Evolutionary conservation across 1,140 invertebrate genomes (phyloP).

Genomic region (Drosophila suzukii): DNA sequence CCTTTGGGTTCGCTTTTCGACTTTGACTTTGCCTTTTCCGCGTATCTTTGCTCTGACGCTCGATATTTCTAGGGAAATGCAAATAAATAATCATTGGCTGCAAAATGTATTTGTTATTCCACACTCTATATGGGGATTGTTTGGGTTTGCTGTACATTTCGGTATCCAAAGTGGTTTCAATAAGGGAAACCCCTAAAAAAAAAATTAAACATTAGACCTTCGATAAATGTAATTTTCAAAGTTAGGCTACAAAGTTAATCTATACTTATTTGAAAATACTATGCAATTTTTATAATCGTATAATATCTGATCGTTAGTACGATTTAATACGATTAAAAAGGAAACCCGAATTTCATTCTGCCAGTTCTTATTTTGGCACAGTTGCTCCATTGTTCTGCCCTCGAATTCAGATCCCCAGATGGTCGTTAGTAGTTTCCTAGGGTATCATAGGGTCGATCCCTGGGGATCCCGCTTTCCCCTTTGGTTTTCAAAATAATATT

Average conservation of each 20-base stretch:
- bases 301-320: too few species aligned
- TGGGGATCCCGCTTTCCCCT: background rate
- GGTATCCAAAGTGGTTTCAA: too few species aligned
- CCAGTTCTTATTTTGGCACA: background rate
- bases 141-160: background rate
- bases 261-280: too few species aligned
- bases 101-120: background rate
- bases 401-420: background rate
- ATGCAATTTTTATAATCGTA: too few species aligned
- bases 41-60: constrained; percentile 3
- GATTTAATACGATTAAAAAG: too few species aligned
- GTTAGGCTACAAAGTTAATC: too few species aligned
- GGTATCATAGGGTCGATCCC: background rate
- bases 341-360: too few species aligned
- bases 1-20: background rate
- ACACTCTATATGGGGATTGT: too few species aligned
- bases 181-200: too few species aligned
- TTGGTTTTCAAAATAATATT: background rate
- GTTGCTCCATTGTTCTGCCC: background rate
- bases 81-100: constrained; percentile 17
- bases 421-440: background rate
- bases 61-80: constrained; percentile 14
- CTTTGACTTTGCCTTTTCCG: constrained; percentile 8
- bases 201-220: too few species aligned
- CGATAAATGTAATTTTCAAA: too few species aligned